Base-by-base conservation (phyloP, 2,113 vertebrate species). In the Albula goreensis region DNA sequence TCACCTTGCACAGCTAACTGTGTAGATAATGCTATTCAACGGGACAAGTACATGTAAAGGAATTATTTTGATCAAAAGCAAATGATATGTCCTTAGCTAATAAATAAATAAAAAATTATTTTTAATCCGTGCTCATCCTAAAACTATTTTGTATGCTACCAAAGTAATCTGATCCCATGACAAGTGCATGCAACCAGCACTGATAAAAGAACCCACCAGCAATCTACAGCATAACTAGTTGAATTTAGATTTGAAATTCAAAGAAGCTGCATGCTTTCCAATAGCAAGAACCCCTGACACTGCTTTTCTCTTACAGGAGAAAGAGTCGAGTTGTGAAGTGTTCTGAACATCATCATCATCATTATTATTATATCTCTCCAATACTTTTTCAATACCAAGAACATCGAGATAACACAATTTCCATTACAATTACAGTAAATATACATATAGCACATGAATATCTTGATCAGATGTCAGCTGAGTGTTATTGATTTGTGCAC, bases 171-270 rank as follows among this genome's bases (percentile, higher is more conserved):
- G 22, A 17, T 70, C n/a, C 8, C 63, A 74, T 74, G 22, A 74
- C 70, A 74, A 31, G 70, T 31, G 22, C 31, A 70, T n/a, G 63
- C 22, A 66, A 66, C 17, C 60, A 66, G 31, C 3, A 66, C 17
- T 19, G 17, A 19, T 41, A 25, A 74, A 70, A 31, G 31, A 74
- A 74, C 70, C n/a, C 31, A n/a, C n/a, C 70, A 74, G 70, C 8
- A n/a, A 74, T 56, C 53, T 56, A 74, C 6, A 74, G 9, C 8
- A 74, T 74, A 31, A 74, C 70, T 31, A 25, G 10, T 74, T 74
- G n/a, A 74, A 74, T 74, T 74, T n/a, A 74, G 31, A 74, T 25
- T 74, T 74, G 22, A n/a, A 74, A 74, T 74, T 74, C n/a, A 74
- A 74, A 74, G 8, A 10, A n/a, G 4, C 17, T 70, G 31, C 8